Percentiles rank a stretch among this genome's conserved stretches.
Evolutionary conservation across 2,888 invertebrate genomes (phyloP).

Genomic region (Acanthosepion pharaonis): DNA sequence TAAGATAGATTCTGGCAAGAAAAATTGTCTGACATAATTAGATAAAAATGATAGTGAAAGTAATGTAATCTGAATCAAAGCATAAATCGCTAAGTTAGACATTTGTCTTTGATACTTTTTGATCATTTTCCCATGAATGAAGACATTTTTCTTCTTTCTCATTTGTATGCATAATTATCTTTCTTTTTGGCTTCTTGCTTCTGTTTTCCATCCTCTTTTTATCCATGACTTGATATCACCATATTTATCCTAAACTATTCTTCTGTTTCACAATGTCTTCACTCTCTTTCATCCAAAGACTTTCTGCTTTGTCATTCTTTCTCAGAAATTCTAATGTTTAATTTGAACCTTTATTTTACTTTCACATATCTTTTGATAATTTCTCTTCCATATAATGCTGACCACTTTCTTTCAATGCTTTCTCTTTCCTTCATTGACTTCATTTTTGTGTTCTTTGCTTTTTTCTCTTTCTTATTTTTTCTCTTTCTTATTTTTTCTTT

Average conservation of each 20-base stretch:
- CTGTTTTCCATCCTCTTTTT: neutral
- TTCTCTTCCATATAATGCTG: too few relatives aligned
- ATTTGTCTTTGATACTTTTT: neutral
- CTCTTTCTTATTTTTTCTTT: neutral
- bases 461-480: neutral
- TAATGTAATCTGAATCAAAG: neutral
- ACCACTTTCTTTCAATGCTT: too few relatives aligned
- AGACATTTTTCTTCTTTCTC: neutral
- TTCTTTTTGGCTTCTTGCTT: neutral
- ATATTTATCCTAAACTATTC: neutral
- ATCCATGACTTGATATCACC: neutral
- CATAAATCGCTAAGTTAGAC: neutral
- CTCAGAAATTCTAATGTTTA: neutral
- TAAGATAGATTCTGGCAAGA: too few relatives aligned
- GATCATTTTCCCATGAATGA: neutral
- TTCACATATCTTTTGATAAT: too few relatives aligned
- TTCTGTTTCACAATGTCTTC: neutral
- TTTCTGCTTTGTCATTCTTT: neutral
- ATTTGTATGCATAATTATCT: neutral
- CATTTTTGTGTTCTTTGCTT: neutral
- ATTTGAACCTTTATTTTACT: too few relatives aligned
- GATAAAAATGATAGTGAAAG: neutral
- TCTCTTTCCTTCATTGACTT: neutral
- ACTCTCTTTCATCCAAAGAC: neutral
- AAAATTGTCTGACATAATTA: too few relatives aligned